Conservation (phyloP, 2,113 vertebrate genomes). For the Gallinago jamesoni region DNA sequence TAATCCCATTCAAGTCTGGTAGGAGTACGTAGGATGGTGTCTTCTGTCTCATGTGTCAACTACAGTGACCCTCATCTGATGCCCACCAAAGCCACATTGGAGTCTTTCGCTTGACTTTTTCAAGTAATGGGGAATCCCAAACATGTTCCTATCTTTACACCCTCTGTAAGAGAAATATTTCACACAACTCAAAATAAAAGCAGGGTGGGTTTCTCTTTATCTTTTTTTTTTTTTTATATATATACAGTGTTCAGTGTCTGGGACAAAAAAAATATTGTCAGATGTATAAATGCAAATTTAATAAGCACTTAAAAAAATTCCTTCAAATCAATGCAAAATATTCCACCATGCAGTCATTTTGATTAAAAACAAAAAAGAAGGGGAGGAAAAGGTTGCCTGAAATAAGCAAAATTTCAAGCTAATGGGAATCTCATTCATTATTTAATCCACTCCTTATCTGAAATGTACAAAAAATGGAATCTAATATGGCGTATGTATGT, state of each 20-base stretch:
- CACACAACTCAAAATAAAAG: neutral
- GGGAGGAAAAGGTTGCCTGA: conserved; percentile 47
- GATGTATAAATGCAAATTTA: conserved; percentile 68
- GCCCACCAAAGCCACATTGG: neutral
- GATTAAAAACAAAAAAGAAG: conserved; percentile 62
- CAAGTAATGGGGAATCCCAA: neutral
- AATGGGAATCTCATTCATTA: conserved; percentile 83
- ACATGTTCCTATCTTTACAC: fast-evolving
- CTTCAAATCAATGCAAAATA: conserved; percentile 78
- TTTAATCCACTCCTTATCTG: conserved; percentile 80
- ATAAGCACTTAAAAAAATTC: conserved; percentile 43
- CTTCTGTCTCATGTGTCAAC: neutral
- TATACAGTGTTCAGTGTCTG: neutral
- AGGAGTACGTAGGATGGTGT: neutral
- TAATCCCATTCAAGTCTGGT: neutral
- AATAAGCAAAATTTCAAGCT: conserved; percentile 78
- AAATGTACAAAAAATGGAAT: conserved; percentile 77
- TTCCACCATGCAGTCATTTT: conserved; percentile 68
- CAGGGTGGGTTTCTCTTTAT: neutral
- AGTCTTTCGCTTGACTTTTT: neutral
- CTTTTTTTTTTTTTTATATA: neutral
- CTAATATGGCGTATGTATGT: conserved; percentile 72
- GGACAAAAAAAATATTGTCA: conserved; percentile 33
- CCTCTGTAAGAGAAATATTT: neutral
- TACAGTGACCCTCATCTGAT: neutral